phyloP scores from a whole-genome alignment of 2,797 vertebrate species.

The Sphaeramia orbicularis region DNA sequence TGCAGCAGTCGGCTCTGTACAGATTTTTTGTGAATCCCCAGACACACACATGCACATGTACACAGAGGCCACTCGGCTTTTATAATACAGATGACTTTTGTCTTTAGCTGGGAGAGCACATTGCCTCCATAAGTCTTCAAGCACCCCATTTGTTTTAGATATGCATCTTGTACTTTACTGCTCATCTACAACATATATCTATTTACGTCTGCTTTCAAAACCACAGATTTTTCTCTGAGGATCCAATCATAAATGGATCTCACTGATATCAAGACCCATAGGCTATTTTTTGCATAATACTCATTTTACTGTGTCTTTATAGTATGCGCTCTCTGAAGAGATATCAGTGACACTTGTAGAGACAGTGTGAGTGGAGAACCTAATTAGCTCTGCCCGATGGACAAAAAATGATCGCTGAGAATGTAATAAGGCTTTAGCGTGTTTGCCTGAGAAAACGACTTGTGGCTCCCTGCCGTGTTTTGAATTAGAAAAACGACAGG shows the following conservation, averaged over 20 bases:
- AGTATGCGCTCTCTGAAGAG: conserved; percentile 46
- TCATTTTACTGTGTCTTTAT: conserved; percentile 55
- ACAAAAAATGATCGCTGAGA: conserved; percentile 74
- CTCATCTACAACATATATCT: no score
- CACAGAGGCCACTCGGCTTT: no score
- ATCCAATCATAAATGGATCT: conserved; percentile 40
- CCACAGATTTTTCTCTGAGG: conserved; percentile 32
- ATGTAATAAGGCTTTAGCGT: conserved; percentile 72
- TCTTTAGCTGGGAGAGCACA: no score
- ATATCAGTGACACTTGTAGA: conserved; percentile 60
- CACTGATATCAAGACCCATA: conserved; percentile 61
- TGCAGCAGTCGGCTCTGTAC: no score
- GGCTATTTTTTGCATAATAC: conserved; percentile 62
- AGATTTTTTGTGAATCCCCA: no score
- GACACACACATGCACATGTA: no score
- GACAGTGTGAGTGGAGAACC: conserved; percentile 58
- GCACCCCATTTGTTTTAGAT: not conserved
- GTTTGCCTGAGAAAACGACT: conserved; percentile 71
- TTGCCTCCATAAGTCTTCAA: no score
- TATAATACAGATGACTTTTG: no score
- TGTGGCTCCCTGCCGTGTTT: conserved; percentile 58
- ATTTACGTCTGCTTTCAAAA: no score
- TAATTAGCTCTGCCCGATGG: conserved; percentile 78
- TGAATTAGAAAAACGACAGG: conserved; percentile 80
- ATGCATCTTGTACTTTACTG: conserved; percentile 5